A percentile compares a stretch with the other conserved stretches of the same genome.
Conservation (phyloP, 1,140 invertebrate genomes). For the Drosophila pseudoananassae region DNA sequence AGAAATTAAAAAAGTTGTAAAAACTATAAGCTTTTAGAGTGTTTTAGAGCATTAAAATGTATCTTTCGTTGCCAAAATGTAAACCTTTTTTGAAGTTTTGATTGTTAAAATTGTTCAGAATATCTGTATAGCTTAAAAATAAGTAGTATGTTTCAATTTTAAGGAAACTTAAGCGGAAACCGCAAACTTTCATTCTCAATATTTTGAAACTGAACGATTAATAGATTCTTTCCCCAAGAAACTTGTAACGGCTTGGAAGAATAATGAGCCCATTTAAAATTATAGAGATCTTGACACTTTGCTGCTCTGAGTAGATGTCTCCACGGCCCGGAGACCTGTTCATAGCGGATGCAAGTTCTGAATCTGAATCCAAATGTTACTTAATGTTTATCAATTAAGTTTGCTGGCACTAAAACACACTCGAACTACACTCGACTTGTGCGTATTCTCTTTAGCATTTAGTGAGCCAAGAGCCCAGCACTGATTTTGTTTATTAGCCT, state of each 20-base stretch:
- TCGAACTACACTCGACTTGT: conserved; percentile 14
- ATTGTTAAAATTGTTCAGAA: not conserved
- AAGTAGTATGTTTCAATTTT: not conserved
- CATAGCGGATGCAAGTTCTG: conserved; percentile 33
- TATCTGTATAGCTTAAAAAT: not conserved
- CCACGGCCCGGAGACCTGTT: conserved; percentile 3
- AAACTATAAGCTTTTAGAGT: no score
- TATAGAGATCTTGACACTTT: not conserved
- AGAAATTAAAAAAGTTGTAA: no score
- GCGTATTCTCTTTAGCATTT: conserved; percentile 55
- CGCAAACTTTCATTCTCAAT: not conserved
- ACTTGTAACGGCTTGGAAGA: not conserved
- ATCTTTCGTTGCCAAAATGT: no score
- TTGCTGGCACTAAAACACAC: conserved; percentile 35
- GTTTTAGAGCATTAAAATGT: no score
- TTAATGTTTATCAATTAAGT: conserved; percentile 78
- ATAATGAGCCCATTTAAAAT: not conserved
- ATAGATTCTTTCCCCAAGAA: not conserved
- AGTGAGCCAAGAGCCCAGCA: conserved; percentile 60
- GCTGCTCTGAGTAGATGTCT: conserved; percentile 44
- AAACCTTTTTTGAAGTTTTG: no score
- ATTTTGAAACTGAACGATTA: not conserved
- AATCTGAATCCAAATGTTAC: conserved; percentile 76
- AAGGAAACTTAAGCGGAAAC: not conserved
- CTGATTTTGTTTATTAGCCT: conserved; percentile 71